Base-by-base conservation (phyloP, 2,797 vertebrate genomes). In the Brotula barbata region DNA sequence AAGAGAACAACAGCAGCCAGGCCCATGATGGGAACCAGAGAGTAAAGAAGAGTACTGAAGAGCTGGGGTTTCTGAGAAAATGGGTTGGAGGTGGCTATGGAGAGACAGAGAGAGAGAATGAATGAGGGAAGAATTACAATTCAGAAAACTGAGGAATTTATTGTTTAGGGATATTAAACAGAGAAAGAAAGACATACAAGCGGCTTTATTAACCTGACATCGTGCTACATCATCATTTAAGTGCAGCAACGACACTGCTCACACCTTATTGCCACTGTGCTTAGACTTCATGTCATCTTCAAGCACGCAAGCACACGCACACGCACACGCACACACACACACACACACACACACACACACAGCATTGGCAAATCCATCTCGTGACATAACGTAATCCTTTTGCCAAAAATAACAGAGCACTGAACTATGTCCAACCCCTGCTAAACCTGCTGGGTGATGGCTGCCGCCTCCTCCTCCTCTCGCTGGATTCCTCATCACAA, bases 21-120 rank as follows among this genome's bases (percentile, higher is more conserved):
- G 65, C 93, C 94, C 86, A 98, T 94, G 80, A 99, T 94, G 66
- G 97, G 97, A 80, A 98, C 95, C 89, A 99, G 88, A 0, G 96
- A 95, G 80, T 98, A 99, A 0, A 99, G 94, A 80, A 99, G 89
- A 3, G 95, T 98, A 88, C 91, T 97, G 89, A 98, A 95, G 67
- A 97, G 93, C 70, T 93, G 92, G 20, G 96, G 95, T 85, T 95
- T 96, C 54, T 87, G 90, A 50, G 95, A 85, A 21, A 96, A 92
- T 0, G 96, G 96, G 86, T 96, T 96, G 53, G 94, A 96, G 70
- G 97, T 98, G 41, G 96, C 97, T 99, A 82, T 3, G 40, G 48
- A 50, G 31, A 58, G 14, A 37, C 33, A 17, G 33, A 7, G n/a
- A 33, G 16, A 36, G 43, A 50, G 19, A 36, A 5, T 48, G 14